Base-by-base conservation (phyloP, 2,888 invertebrate species). In the Emmelina monodactyla region DNA sequence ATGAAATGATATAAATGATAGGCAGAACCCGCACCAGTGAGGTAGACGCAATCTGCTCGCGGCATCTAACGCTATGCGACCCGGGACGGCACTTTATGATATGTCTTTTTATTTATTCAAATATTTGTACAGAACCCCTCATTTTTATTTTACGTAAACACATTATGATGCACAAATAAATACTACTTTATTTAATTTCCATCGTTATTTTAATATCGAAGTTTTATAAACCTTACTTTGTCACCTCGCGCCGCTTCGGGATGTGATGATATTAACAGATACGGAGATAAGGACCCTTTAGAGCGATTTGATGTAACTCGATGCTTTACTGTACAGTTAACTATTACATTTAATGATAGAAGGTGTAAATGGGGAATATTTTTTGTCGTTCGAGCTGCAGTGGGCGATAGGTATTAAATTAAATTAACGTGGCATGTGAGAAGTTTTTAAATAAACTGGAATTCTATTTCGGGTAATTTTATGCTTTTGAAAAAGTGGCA, bases 1-100 rank as follows among this genome's bases (percentile, higher is more conserved):
- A 75, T 75, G 73, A 75, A 72, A 68, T 68, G 60, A 69, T 71
- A 68, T 71, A 72, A 75, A 63, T 67, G 71, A 73, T 71, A 63
- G 66, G 58, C 5, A 47, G 50, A 53, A 50, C 44, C 47, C 47
- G 37, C 40, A 16, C 38, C 46, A 38, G 48, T 28, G 32, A 52
- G 62, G 51, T 51, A 53, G 56, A 53, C 69, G 71, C 71, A 73
- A 78, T 78, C 78, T 71, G 55, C 56, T 57, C 53, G 44, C 50
- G 44, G 46, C 34, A 14, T 19, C 30, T 30, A 6, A 4, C 28
- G 11, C 19, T n/a, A 6, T 47, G 44, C 53, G 43, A 46, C 44
- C 46, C 55, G 53, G 50, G 48, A 16, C 19, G 14, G 53, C 61
- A 57, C 64, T 69, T 69, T 68, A 71, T 70, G 65, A 69, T 58